Conservation (phyloP, 2,113 vertebrate species). For the Platanista minor region DNA sequence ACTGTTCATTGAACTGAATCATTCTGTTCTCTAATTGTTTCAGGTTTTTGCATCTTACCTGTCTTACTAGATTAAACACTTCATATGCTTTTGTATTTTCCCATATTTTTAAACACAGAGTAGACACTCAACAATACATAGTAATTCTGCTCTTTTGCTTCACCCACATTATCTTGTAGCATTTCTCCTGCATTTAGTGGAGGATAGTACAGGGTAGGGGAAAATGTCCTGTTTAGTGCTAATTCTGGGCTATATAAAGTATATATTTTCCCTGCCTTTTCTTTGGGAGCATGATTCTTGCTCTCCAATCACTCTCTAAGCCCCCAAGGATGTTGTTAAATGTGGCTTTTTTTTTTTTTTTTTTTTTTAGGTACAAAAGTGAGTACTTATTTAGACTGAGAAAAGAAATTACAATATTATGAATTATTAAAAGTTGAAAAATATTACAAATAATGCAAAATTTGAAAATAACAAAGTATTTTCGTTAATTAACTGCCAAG, state of each 20-base stretch:
- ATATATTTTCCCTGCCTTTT: neutral
- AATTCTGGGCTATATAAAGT: neutral
- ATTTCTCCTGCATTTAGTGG: constrained; percentile 9
- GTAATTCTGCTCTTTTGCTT: constrained; percentile 26
- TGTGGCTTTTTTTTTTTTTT: neutral
- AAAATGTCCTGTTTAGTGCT: neutral
- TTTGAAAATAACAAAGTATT: neutral
- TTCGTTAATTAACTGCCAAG: neutral
- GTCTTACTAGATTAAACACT: constrained; percentile 24
- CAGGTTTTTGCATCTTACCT: constrained; percentile 29
- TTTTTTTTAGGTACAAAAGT: neutral
- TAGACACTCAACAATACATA: neutral
- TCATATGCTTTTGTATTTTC: constrained; percentile 18
- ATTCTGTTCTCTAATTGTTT: constrained; percentile 46
- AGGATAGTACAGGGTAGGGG: neutral
- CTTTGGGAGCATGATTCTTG: neutral
- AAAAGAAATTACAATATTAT: neutral
- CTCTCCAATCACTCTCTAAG: neutral
- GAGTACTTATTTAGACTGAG: neutral
- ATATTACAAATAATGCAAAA: neutral
- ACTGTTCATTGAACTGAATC: constrained; percentile 53
- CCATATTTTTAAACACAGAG: neutral
- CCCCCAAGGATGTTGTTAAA: neutral
- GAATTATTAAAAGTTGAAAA: neutral
- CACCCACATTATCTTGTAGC: neutral